These are phyloP conservation scores for Dryococelus australis DNA, from an alignment of 2,888 invertebrate species.

Conservation along the genomic window DNA sequence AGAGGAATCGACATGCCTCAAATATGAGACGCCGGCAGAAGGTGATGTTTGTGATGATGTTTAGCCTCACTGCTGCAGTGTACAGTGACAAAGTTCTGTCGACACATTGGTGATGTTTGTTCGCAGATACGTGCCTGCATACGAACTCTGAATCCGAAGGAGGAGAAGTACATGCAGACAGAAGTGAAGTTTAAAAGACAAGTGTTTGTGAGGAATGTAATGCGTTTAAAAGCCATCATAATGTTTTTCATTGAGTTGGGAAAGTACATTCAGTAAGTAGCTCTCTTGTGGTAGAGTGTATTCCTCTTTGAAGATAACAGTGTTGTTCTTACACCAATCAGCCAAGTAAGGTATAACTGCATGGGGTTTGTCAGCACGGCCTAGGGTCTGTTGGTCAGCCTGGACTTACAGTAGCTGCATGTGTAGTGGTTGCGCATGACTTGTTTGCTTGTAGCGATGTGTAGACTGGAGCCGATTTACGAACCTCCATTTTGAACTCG, in stretches of 20 bases:
- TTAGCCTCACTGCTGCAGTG: no score
- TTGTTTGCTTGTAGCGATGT: neutral
- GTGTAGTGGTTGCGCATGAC: neutral
- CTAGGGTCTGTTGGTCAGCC: neutral
- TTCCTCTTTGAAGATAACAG: constrained; percentile 16
- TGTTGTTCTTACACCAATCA: neutral
- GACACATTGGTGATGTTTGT: neutral
- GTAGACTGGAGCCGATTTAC: neutral
- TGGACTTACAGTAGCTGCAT: neutral
- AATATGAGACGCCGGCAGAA: no score
- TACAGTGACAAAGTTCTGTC: no score
- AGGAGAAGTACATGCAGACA: constrained; percentile 93
- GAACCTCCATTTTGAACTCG: neutral
- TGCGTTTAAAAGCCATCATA: constrained; percentile 88
- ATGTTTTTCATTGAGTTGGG: constrained; percentile 89
- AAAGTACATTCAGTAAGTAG: constrained; percentile 87
- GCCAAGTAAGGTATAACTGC: neutral
- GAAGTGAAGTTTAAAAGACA: constrained; percentile 96
- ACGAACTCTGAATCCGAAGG: constrained; percentile 92
- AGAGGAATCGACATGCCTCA: no score
- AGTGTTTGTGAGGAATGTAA: constrained; percentile 91
- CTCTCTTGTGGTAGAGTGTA: neutral
- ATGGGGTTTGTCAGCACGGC: neutral
- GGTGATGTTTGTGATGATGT: no score
- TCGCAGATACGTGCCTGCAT: constrained; percentile 83